These are phyloP conservation scores for Ceyx margarethae DNA, from an alignment of 2,113 vertebrate genomes.

Conservation along the genomic window DNA sequence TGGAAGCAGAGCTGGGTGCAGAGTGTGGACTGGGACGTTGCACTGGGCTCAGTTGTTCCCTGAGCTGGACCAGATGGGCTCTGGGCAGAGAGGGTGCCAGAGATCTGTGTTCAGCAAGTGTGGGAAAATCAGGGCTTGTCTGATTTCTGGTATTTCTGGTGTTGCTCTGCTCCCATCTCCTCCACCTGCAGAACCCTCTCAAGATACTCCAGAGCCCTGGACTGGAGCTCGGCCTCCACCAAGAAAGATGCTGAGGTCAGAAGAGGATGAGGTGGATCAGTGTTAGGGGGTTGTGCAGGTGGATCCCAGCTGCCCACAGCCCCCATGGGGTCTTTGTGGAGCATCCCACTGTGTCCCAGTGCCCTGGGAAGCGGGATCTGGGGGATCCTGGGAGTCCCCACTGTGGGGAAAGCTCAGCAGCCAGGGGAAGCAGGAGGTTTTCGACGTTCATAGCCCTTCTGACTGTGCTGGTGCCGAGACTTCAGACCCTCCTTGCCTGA, in stretches of 20 bases:
- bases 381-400: fast-evolving
- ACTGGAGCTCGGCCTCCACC: not conserved
- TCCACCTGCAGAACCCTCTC: not conserved
- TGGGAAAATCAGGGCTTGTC: not conserved
- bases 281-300: not conserved
- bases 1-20: not conserved
- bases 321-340: not conserved
- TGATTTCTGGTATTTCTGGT: not conserved
- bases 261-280: not conserved
- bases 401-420: not conserved
- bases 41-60: not conserved
- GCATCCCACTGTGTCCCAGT: not conserved
- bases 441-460: fast-evolving
- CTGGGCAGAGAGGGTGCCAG: not conserved
- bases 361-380: not conserved
- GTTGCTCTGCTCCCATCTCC: not conserved
- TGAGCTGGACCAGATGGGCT: not conserved
- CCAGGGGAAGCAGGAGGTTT: not conserved
- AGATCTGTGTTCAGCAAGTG: not conserved
- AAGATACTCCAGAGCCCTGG: not conserved
- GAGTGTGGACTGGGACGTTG: fast-evolving
- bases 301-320: not conserved
- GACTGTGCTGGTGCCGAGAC: not conserved
- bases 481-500: not conserved
- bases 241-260: not conserved